Conservation (phyloP, 2,888 invertebrate genomes). For the Tromatobia lineatoria region DNA sequence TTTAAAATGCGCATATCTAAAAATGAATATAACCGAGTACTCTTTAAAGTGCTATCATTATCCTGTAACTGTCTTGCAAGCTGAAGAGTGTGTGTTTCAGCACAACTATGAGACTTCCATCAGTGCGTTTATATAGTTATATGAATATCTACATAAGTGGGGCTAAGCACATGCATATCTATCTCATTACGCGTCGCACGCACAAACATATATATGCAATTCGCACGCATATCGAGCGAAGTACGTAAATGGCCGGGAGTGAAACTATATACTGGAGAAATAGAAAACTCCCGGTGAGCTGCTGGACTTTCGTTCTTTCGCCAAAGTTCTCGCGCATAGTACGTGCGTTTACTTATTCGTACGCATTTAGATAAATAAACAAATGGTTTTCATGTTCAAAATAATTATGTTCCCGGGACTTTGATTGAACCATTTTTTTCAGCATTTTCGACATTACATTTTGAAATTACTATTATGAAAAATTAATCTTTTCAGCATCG, state of each 20-base stretch:
- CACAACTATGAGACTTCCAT: not conserved
- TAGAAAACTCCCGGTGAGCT: slow-evolving; percentile 70
- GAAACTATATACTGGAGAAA: slow-evolving; percentile 79
- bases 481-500: no score
- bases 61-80: not conserved
- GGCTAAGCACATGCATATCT: not conserved
- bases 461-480: no score
- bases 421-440: no score
- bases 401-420: no score
- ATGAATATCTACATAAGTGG: not conserved
- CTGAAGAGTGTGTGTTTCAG: not conserved
- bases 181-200: slow-evolving; percentile 4
- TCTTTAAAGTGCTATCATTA: not conserved
- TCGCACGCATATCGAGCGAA: slow-evolving; percentile 49
- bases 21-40: not conserved
- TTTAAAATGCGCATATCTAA: not conserved
- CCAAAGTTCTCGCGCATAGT: slow-evolving; percentile 41
- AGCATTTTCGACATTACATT: no score
- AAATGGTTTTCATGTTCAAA: no score
- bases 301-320: slow-evolving; percentile 77
- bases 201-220: slow-evolving; percentile 21
- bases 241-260: slow-evolving; percentile 75
- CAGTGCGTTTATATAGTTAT: slow-evolving; percentile 1
- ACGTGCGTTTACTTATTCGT: no score
- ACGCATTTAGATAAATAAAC: no score